Percentiles rank a stretch among this genome's conserved stretches.
Evolutionary conservation across 2,113 vertebrate genomes (phyloP).

Genomic region (Stictonetta naevosa): DNA sequence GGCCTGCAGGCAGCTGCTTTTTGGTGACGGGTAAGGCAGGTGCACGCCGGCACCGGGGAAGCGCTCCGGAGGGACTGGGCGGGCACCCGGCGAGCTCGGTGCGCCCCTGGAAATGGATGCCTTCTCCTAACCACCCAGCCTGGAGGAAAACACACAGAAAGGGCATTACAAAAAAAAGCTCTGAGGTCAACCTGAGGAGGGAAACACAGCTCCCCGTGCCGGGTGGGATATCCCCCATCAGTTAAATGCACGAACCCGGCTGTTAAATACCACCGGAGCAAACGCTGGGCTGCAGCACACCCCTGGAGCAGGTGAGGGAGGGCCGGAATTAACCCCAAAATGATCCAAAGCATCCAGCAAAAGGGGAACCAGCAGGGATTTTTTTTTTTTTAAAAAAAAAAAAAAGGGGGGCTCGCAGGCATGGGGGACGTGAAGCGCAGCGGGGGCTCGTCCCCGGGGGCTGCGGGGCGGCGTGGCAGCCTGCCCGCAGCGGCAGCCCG

Average conservation of each 20-base stretch:
- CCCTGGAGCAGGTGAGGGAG: no score
- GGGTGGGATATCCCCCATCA: neutral
- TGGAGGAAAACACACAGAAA: no score
- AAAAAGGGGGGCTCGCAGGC: neutral
- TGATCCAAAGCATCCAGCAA: neutral
- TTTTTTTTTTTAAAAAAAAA: no score
- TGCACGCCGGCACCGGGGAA: no score
- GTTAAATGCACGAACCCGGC: neutral
- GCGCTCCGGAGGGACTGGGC: no score
- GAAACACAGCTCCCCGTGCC: fast-evolving
- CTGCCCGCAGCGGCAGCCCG: neutral
- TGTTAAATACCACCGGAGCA: fast-evolving
- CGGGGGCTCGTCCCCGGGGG: neutral
- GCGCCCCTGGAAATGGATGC: no score
- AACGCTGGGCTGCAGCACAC: fast-evolving
- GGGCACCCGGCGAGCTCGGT: no score
- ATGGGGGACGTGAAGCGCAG: neutral
- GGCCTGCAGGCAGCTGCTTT: no score
- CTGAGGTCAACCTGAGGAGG: fast-evolving
- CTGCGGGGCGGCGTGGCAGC: neutral
- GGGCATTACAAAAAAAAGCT: neutral
- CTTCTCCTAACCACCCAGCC: no score
- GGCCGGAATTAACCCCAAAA: neutral
- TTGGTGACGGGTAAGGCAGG: no score
- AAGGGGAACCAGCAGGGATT: neutral